Conservation (phyloP, 2,888 invertebrate genomes). For the Agonopterix heracliana region DNA sequence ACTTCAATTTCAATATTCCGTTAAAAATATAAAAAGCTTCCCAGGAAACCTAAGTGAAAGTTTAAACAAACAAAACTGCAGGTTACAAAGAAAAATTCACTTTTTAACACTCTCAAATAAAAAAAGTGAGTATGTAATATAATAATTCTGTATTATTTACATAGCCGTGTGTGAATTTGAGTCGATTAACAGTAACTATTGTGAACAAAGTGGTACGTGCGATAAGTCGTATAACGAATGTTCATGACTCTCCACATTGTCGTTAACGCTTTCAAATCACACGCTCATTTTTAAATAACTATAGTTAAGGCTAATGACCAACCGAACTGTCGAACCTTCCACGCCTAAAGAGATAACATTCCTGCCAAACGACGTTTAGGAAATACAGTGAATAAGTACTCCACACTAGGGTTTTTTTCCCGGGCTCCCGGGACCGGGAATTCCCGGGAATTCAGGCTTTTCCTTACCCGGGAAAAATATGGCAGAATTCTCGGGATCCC, state of each 20-base stretch:
- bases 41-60: too few species aligned
- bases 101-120: too few species aligned
- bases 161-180: not conserved
- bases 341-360: constrained; percentile 5
- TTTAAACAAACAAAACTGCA: too few species aligned
- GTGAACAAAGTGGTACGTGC: constrained; percentile 18
- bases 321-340: not conserved
- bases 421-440: too few species aligned
- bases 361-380: constrained; percentile 1
- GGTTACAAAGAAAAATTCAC: too few species aligned
- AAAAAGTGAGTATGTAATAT: too few species aligned
- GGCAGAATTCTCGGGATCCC: too few species aligned
- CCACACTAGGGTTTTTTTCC: constrained; percentile 21
- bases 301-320: not conserved
- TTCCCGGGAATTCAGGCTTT: too few species aligned
- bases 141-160: too few species aligned
- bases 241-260: constrained; percentile 21
- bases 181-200: constrained; percentile 8
- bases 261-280: constrained; percentile 23
- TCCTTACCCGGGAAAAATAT: too few species aligned
- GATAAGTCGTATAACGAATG: constrained; percentile 15
- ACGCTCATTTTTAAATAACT: constrained; percentile 13
- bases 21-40: too few species aligned
- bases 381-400: constrained; percentile 25
- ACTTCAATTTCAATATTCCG: too few species aligned